Evolutionary conservation across 2,113 vertebrate species (phyloP).

Genomic region (Podarcis muralis): DNA sequence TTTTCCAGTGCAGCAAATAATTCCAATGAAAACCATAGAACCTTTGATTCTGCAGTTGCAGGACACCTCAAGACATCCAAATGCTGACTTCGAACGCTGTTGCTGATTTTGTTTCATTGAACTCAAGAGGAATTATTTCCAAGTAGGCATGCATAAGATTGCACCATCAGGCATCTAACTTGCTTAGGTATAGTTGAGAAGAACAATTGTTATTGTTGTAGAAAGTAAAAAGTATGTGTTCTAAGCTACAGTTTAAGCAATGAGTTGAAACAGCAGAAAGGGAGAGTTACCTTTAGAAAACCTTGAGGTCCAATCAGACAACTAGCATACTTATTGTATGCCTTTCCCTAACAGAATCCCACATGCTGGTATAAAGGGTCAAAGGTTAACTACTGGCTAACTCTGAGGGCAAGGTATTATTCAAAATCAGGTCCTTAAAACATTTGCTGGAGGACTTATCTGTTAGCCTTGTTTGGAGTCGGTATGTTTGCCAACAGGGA

Average conservation of each 20-base stretch:
- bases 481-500: slow-evolving; percentile 65
- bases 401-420: slow-evolving; percentile 72
- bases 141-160: not conserved
- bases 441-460: slow-evolving; percentile 72
- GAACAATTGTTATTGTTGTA: not conserved
- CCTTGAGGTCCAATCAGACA: slow-evolving; percentile 59
- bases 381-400: slow-evolving; percentile 81
- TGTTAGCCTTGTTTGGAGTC: slow-evolving; percentile 62
- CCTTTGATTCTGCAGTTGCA: too few species aligned
- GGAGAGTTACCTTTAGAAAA: slow-evolving; percentile 62
- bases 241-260: slow-evolving; percentile 4
- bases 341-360: slow-evolving; percentile 57
- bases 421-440: slow-evolving; percentile 76
- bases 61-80: not conserved
- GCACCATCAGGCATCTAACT: not conserved
- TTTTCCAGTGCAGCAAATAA: too few species aligned
- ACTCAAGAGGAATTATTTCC: not conserved
- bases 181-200: slow-evolving; percentile 40
- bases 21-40: too few species aligned
- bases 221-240: slow-evolving; percentile 5
- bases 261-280: slow-evolving; percentile 37
- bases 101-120: not conserved
- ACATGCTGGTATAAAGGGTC: slow-evolving; percentile 63
- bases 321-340: slow-evolving; percentile 56
- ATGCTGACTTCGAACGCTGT: not conserved